These are phyloP conservation scores for Synanthedon andrenaeformis DNA, from an alignment of 2,888 invertebrate species.

Conservation along the genomic window DNA sequence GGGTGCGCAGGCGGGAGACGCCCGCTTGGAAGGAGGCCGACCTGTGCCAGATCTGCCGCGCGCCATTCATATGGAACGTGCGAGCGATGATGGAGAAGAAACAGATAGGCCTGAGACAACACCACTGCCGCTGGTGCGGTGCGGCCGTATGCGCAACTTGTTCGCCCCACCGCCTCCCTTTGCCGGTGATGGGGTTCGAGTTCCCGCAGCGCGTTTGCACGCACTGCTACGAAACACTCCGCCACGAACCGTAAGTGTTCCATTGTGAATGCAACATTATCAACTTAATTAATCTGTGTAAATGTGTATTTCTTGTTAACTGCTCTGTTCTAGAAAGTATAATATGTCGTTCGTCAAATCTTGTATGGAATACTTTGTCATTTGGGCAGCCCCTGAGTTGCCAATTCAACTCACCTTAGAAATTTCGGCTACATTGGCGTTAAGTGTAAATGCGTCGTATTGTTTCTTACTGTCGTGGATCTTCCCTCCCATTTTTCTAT, in stretches of 20 bases:
- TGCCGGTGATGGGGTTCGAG: slow-evolving; percentile 98
- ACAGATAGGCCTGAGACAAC: slow-evolving; percentile 90
- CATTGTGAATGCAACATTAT: background rate
- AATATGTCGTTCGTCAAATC: too few species aligned
- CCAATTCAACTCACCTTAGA: too few species aligned
- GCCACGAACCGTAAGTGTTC: slow-evolving; percentile 85
- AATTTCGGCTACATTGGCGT: too few species aligned
- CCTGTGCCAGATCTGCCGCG: slow-evolving; percentile 91
- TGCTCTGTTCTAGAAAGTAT: too few species aligned
- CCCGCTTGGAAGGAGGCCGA: slow-evolving; percentile 97
- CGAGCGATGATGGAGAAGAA: slow-evolving; percentile 98
- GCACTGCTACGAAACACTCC: slow-evolving; percentile 85
- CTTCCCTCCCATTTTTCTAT: too few species aligned
- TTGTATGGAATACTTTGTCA: too few species aligned
- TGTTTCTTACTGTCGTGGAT: too few species aligned
- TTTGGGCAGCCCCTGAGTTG: too few species aligned
- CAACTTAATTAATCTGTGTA: too few species aligned
- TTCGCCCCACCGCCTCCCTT: slow-evolving; percentile 86
- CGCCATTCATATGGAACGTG: slow-evolving; percentile 99
- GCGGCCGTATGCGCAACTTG: slow-evolving; percentile 95
- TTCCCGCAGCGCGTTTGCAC: slow-evolving; percentile 97
- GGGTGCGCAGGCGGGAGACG: slow-evolving; percentile 87
- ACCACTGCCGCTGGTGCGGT: slow-evolving; percentile 94
- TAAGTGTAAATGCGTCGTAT: too few species aligned
- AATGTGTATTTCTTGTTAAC: too few species aligned